Conservation (phyloP, 2,888 invertebrate genomes). For the Amiota communis region DNA sequence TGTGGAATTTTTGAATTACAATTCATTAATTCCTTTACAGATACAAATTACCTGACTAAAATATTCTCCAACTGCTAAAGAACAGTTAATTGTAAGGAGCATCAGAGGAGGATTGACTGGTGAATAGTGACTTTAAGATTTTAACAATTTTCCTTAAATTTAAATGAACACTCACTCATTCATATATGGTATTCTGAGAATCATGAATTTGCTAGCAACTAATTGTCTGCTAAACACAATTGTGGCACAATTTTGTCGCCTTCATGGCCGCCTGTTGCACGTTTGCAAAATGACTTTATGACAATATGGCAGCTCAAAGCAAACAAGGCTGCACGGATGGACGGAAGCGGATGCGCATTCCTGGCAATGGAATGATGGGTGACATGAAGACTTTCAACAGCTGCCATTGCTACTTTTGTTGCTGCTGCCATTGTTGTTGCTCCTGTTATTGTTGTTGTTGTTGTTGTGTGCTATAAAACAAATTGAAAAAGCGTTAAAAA, state of each 20-base stretch:
- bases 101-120: not conserved
- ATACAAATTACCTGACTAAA: slow-evolving; percentile 23
- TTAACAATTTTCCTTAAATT: not conserved
- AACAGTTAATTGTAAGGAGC: not conserved
- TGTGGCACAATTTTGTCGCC: not conserved
- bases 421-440: too few relatives aligned
- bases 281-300: slow-evolving; percentile 17
- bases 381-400: slow-evolving; percentile 21
- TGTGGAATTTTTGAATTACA: slow-evolving; percentile 29
- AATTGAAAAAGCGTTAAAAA: slow-evolving; percentile 28
- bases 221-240: slow-evolving; percentile 11
- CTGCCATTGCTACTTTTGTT: not conserved
- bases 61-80: not conserved
- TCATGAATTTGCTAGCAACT: not conserved
- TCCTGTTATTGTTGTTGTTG: too few relatives aligned
- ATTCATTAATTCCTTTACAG: slow-evolving; percentile 16
- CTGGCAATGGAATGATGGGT: slow-evolving; percentile 1
- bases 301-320: slow-evolving; percentile 11
- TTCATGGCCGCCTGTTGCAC: slow-evolving; percentile 19
- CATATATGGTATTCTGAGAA: not conserved
- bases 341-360: not conserved
- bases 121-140: not conserved
- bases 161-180: not conserved
- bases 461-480: slow-evolving; percentile 16
- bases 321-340: not conserved